Evolutionary conservation across 1,140 invertebrate genomes (phyloP).

Genomic region (Brachionus plicatilis): DNA sequence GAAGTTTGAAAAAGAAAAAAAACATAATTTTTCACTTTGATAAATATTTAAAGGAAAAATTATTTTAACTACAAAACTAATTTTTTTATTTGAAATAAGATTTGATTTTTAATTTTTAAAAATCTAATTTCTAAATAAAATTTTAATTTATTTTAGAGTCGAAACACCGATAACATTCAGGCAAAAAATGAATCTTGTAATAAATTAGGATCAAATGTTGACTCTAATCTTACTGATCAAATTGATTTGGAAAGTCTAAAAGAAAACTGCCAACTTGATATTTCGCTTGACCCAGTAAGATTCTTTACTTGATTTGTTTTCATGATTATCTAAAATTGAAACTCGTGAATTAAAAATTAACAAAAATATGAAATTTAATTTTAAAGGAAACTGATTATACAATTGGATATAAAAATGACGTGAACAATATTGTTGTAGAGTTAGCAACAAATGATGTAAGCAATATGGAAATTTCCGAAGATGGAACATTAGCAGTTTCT

Average conservation of each 20-base stretch:
- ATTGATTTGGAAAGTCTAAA: background rate
- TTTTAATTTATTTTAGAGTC: background rate
- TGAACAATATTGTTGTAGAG: background rate
- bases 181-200: background rate
- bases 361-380: background rate
- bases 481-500: background rate
- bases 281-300: background rate
- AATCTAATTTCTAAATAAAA: background rate
- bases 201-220: background rate
- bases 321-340: no score
- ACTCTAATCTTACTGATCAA: background rate
- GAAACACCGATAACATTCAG: background rate
- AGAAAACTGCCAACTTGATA: background rate
- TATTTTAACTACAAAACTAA: no score
- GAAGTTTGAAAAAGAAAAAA: no score
- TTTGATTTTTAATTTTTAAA: background rate
- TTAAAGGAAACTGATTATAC: slow-evolving; percentile 6
- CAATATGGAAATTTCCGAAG: background rate
- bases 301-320: no score
- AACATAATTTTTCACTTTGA: no score
- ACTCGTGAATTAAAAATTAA: background rate
- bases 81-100: no score
- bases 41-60: no score
- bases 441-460: background rate
- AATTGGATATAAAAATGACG: slow-evolving; percentile 1